Percentiles rank a stretch among this genome's conserved stretches.
These are phyloP conservation scores for Chaetops frenatus DNA, from an alignment of 2,113 vertebrate species.

Conservation along the genomic window DNA sequence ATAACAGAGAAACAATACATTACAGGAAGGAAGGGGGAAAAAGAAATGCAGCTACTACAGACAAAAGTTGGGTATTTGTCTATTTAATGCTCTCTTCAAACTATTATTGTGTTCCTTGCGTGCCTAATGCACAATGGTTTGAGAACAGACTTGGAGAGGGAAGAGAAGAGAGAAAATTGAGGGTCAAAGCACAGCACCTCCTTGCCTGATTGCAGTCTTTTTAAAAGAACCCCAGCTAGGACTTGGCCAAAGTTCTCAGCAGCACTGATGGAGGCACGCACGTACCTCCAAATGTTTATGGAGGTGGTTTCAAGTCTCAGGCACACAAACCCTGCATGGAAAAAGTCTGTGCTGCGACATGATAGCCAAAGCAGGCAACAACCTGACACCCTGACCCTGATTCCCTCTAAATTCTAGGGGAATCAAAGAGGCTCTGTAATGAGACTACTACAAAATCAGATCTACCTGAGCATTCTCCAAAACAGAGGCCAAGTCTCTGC, in stretches of 20 bases:
- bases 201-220: neutral
- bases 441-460: neutral
- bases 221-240: neutral
- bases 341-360: neutral
- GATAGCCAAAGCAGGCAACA: slow-evolving; percentile 8
- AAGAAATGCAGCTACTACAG: neutral
- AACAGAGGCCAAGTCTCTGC: neutral
- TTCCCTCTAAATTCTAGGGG: neutral
- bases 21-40: neutral
- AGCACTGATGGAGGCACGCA: neutral
- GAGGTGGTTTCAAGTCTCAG: neutral
- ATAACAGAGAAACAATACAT: neutral
- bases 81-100: neutral
- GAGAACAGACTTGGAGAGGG: neutral
- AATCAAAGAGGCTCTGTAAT: slow-evolving; percentile 32
- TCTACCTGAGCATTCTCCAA: neutral
- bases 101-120: accelerated
- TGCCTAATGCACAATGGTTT: neutral
- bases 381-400: neutral
- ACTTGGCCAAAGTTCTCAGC: neutral
- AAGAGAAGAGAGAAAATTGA: neutral
- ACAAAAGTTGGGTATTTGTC: neutral
- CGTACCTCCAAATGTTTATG: neutral
- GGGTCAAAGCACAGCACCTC: neutral
- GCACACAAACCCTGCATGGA: neutral